These are phyloP conservation scores for Leptopilina syphax DNA, from an alignment of 2,888 invertebrate species.

Conservation along the genomic window DNA sequence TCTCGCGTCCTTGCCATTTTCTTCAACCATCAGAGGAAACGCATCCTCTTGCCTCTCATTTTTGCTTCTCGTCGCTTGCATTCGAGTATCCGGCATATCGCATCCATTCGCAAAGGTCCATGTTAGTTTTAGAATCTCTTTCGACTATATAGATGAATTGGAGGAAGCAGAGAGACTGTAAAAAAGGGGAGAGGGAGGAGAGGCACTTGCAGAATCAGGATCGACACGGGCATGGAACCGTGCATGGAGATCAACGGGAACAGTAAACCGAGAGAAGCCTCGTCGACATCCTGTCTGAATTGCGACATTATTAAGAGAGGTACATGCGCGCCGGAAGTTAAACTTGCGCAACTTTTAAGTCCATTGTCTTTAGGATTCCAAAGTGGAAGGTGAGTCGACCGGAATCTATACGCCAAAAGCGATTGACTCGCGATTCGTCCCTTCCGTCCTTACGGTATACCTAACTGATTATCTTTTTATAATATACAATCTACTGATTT, in stretches of 20 bases:
- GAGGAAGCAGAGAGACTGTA: conserved; percentile 23
- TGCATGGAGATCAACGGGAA: conserved; percentile 54
- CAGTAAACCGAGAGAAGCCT: conserved; percentile 66
- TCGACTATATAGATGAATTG: conserved; percentile 27
- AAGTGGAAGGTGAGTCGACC: conserved; percentile 57
- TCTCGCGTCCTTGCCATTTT: conserved; percentile 68
- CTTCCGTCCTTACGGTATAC: not conserved
- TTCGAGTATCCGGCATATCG: conserved; percentile 50
- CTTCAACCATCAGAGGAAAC: conserved; percentile 66
- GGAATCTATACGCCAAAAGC: conserved; percentile 50
- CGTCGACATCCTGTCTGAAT: conserved; percentile 74
- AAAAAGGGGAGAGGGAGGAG: conserved; percentile 42
- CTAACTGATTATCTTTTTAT: no score
- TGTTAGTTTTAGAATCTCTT: conserved; percentile 11
- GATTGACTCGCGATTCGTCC: conserved; percentile 35
- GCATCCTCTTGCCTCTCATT: conserved; percentile 58
- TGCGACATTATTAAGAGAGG: conserved; percentile 68
- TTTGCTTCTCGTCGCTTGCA: not conserved
- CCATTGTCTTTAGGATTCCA: conserved; percentile 70
- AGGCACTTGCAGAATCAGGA: conserved; percentile 64
- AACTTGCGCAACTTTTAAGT: conserved; percentile 69
- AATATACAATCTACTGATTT: no score
- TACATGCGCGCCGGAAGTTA: conserved; percentile 68
- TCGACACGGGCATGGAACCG: conserved; percentile 68
- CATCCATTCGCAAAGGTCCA: not conserved